phyloP scores from a whole-genome alignment of 2,888 invertebrate genomes.

The Eledone cirrhosa region DNA sequence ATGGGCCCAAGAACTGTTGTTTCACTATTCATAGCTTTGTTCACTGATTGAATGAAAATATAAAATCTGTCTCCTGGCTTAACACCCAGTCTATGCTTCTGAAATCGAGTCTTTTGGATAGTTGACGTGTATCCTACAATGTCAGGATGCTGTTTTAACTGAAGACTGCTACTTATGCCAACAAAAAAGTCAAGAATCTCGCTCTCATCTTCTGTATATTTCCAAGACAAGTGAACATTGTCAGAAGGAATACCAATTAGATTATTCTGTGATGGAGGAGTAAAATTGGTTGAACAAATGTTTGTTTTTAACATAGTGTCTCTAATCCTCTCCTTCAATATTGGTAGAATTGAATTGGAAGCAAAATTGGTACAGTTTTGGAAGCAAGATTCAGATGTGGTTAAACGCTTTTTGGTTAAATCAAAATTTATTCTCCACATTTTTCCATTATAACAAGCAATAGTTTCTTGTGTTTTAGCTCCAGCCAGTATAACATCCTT shows the following conservation, averaged over 20 bases:
- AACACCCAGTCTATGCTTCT: slow-evolving; percentile 37
- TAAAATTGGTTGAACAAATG: background rate
- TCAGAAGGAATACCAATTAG: slow-evolving; percentile 37
- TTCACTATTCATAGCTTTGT: slow-evolving; percentile 39
- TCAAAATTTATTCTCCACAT: slow-evolving; percentile 36
- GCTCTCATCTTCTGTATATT: slow-evolving; percentile 36
- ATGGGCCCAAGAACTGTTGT: slow-evolving; percentile 39
- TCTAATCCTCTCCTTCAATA: background rate
- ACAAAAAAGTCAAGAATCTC: slow-evolving; percentile 40
- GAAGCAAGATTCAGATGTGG: slow-evolving; percentile 25
- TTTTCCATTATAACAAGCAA: slow-evolving; percentile 35
- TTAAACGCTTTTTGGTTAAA: slow-evolving; percentile 33
- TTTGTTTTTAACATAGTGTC: background rate
- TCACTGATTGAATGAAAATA: slow-evolving; percentile 37
- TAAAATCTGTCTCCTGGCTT: slow-evolving; percentile 36
- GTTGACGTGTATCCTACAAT: slow-evolving; percentile 37
- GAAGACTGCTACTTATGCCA: slow-evolving; percentile 37
- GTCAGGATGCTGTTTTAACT: slow-evolving; percentile 30
- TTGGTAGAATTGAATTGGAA: background rate
- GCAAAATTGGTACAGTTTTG: slow-evolving; percentile 25
- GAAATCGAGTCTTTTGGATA: slow-evolving; percentile 33
- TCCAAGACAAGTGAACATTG: slow-evolving; percentile 39
- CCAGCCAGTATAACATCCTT: slow-evolving; percentile 36
- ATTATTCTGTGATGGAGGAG: background rate
- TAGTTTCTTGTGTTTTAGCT: slow-evolving; percentile 32